Evolutionary conservation across 1,140 invertebrate species (phyloP), one percentile per base, ranked within the genome.

Genomic region (Olivierus martensii): DNA sequence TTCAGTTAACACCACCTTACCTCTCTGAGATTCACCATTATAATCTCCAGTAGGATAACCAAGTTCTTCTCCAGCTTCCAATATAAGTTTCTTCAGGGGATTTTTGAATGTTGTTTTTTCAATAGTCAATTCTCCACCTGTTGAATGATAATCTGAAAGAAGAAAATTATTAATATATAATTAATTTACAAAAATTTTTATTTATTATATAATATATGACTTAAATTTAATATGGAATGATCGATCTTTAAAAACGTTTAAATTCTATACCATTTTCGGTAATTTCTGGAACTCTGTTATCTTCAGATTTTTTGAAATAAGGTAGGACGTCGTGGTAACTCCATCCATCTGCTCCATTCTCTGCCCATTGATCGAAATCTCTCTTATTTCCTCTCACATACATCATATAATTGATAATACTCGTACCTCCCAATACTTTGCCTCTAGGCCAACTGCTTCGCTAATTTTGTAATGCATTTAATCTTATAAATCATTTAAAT

Each of bases 391-490:
- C 92, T 51, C 92, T 72, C 7, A 94, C 81, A 65, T 95, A 96
- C 0, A 94, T 76, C 90, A 96, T 87, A 0, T 87, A 87, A 67
- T 96, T 96, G 1, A 95, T 75, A 0, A 91, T 87, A 44, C 85
- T 90, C 36, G 84, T 84, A n/a, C 92, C 92, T 14, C 75, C 76
- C 57, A 69, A 18, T 22, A 49, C 50, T 43, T 52, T 52, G 11
- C 58, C 62, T 12, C 46, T 17, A 9, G 52, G 52, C 28, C 28
- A 28, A 28, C 28, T 28, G 9, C 28, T 28, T 4, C 28, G 28
- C 28, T 28, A 28, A 6, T 28, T 28, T n/a, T n/a, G n/a, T n/a
- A n/a, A n/a, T n/a, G n/a, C n/a, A n/a, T n/a, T n/a, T n/a, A n/a
- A n/a, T n/a, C n/a, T n/a, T n/a, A n/a, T n/a, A n/a, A n/a, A n/a